Evolutionary conservation across 2,113 vertebrate genomes (phyloP).

Genomic region (Poeciliopsis turrubarensis): DNA sequence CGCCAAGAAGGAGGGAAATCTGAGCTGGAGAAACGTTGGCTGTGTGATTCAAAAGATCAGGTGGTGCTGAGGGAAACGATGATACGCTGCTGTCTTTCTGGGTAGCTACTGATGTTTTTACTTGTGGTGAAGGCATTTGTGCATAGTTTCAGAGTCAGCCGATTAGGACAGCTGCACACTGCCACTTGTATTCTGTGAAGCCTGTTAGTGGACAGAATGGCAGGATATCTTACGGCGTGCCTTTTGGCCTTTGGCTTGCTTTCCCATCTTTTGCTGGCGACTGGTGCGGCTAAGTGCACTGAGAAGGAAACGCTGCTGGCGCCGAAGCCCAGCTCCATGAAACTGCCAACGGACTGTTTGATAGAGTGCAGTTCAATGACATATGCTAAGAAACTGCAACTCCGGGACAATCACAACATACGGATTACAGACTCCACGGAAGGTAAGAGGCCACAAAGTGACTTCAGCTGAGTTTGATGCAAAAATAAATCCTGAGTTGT

Average conservation of each 20-base stretch:
- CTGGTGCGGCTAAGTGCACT: conserved; percentile 50
- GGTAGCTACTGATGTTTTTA: conserved; percentile 12
- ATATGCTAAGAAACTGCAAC: conserved; percentile 57
- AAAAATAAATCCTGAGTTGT: not conserved
- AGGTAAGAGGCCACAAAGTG: conserved; percentile 62
- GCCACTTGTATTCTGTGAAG: not conserved
- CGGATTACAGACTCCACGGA: conserved; percentile 64
- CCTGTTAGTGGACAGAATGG: conserved; percentile 53
- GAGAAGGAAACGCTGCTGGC: conserved; percentile 52
- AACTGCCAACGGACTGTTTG: conserved; percentile 63
- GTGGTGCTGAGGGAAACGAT: conserved; percentile 17
- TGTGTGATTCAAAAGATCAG: conserved; percentile 23
- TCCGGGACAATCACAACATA: conserved; percentile 64
- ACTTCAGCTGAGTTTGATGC: not conserved
- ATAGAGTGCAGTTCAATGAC: conserved; percentile 72
- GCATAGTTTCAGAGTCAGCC: not conserved
- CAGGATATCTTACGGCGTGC: conserved; percentile 18
- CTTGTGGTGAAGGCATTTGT: conserved; percentile 14
- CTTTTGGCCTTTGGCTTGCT: conserved; percentile 52
- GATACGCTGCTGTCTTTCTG: conserved; percentile 52
- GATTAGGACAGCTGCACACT: conserved; percentile 1
- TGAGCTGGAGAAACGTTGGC: conserved; percentile 56
- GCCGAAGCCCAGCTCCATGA: conserved; percentile 12
- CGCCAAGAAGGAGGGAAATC: conserved; percentile 47
- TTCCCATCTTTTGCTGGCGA: conserved; percentile 41